Evolutionary conservation across 2,888 invertebrate genomes (phyloP).

Genomic region (Eupithecia subfuscata): DNA sequence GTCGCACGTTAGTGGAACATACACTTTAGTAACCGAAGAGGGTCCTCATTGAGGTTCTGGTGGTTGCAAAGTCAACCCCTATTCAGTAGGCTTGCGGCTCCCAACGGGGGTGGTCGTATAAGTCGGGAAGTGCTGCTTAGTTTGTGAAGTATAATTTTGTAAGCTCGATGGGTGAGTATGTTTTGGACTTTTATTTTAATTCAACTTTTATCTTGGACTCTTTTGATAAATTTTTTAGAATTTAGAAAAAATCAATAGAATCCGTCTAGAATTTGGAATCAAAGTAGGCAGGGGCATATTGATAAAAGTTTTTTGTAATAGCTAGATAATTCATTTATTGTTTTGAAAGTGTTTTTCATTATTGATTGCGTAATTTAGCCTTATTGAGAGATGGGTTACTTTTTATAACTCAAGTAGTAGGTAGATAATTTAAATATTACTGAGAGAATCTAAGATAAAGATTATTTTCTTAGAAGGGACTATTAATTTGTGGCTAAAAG

Average conservation of each 20-base stretch:
- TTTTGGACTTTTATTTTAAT: not conserved
- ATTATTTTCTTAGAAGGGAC: not conserved
- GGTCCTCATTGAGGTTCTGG: not conserved
- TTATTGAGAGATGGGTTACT: not conserved
- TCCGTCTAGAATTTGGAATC: too few relatives aligned
- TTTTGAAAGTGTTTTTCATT: not conserved
- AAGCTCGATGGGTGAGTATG: conserved; percentile 26
- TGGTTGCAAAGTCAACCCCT: conserved; percentile 18
- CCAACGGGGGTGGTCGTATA: conserved; percentile 43
- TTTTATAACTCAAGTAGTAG: not conserved
- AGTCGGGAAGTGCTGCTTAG: not conserved
- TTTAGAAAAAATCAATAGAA: not conserved
- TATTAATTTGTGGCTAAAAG: not conserved
- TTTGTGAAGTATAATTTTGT: conserved; percentile 22
- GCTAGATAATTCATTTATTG: not conserved
- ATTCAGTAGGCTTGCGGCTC: conserved; percentile 49
- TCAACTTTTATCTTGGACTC: not conserved
- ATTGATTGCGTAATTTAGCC: not conserved
- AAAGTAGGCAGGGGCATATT: not conserved
- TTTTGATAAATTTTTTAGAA: not conserved
- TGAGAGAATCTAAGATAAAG: not conserved
- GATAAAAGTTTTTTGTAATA: not conserved
- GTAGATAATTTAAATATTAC: not conserved
- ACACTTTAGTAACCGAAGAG: not conserved
- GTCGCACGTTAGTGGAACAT: not conserved